Base-by-base conservation (phyloP, 2,797 vertebrate species). In the Sebastes steindachneri region DNA sequence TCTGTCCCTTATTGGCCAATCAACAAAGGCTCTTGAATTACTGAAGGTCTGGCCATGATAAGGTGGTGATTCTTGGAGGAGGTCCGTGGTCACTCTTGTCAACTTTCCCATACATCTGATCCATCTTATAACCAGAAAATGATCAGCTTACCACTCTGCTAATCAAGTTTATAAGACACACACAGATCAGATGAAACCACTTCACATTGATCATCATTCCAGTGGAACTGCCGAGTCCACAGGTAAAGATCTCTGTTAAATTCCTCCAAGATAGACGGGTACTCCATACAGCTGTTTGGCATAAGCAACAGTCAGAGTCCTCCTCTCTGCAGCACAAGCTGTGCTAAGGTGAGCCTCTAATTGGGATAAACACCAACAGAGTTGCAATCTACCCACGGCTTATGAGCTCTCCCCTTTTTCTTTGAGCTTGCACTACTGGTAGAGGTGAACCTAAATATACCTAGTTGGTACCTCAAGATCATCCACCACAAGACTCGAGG, bases 401-500 rank as follows among this genome's bases (percentile, higher is more conserved):
- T 37, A 54, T 54, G n/a, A 54, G 53, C 21, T 55, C 15, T 55
- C 9, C 21, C 10, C 21, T 55, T 55, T 21, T 7, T 15, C 23
- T 55, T 25, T 25, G 23, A 55, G 21, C 23, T 55, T 23, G n/a
- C 9, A 25, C 54, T 23, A 14, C 12, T 0, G 3, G 4, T 26
- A 25, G 0, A 57, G 14, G 10, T 15, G 2, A 0, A 57, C 54
- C 23, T 1, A 26, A 25, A 15, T 25, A 25, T 57, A 57, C 0
- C 23, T 5, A 25, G 11, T 25, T 57, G 9, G 5, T 25, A 57
- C 21, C 21, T 54, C 21, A 37, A 37, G 35, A 37, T 57, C 53
- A 35, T 25, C 54, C 54, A 25, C 55, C 12, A 57, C 6, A 57
- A 57, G 23, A 54, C 53, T 5, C 6, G 10, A 57, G 55, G 14